Evolutionary conservation across 2,113 vertebrate genomes (phyloP).

Genomic region (Psophia crepitans): DNA sequence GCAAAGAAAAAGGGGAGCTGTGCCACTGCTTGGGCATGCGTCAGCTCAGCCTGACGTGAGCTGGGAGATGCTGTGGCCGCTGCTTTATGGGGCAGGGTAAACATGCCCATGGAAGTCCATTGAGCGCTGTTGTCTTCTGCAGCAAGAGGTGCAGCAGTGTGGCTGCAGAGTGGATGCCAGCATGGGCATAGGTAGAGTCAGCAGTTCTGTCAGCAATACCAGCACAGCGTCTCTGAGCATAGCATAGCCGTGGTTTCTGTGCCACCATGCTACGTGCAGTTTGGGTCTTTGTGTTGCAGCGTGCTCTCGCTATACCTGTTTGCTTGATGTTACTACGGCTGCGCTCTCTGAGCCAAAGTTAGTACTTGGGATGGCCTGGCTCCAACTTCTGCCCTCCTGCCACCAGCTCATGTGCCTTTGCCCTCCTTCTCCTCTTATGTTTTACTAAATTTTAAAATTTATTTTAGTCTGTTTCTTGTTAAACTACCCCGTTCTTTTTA

Average conservation of each 20-base stretch:
- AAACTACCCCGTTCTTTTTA: not conserved
- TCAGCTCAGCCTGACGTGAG: not conserved
- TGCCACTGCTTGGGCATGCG: not conserved
- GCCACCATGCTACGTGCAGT: fast-evolving
- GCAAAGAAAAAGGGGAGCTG: not conserved
- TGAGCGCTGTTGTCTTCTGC: not conserved
- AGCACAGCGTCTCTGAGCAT: not conserved
- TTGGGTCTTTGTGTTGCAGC: not conserved
- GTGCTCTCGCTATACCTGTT: not conserved
- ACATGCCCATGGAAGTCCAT: not conserved
- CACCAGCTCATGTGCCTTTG: not conserved
- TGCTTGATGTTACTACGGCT: not conserved
- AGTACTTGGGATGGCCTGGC: not conserved
- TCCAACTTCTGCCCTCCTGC: not conserved
- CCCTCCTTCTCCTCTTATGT: not conserved
- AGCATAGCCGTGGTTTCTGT: not conserved
- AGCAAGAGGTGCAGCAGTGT: not conserved
- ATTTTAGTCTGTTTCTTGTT: not conserved
- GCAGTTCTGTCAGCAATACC: not conserved
- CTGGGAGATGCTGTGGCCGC: not conserved
- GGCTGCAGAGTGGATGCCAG: not conserved
- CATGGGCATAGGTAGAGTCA: not conserved
- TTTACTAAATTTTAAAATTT: not conserved
- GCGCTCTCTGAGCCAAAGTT: not conserved
- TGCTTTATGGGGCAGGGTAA: not conserved